phyloP scores from a whole-genome alignment of 2,797 vertebrate genomes.

The Mus spretus region DNA sequence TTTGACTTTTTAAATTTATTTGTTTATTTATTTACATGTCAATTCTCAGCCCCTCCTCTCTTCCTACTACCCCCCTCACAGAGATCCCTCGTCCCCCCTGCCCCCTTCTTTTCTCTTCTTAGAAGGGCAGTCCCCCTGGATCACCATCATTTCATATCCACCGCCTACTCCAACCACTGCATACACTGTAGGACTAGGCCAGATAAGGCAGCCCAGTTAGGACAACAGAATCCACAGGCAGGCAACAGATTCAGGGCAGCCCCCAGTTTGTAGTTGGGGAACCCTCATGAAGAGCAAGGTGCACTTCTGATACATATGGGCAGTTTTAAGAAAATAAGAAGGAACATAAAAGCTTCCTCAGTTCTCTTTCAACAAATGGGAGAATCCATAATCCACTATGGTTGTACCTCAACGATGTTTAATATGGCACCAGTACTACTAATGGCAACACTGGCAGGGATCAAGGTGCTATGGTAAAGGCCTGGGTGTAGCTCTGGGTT shows the following conservation, averaged over 20 bases:
- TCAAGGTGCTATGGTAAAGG: background rate
- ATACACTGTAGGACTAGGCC: background rate
- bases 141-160: background rate
- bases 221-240: background rate
- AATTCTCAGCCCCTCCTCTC: background rate
- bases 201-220: background rate
- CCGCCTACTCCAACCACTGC: background rate
- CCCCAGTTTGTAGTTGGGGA: background rate
- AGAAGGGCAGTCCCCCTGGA: background rate
- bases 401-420: background rate
- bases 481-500: background rate
- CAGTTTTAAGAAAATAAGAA: slow-evolving; percentile 47
- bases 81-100: background rate
- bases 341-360: slow-evolving; percentile 35
- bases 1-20: background rate
- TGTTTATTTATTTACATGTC: background rate
- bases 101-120: background rate
- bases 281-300: background rate
- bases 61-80: background rate
- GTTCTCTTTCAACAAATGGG: background rate
- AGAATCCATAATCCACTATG: background rate
- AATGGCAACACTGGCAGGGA: background rate
- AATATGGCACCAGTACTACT: background rate
- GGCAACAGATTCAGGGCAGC: background rate
- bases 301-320: background rate